Evolutionary conservation across 2,113 vertebrate species (phyloP).

Genomic region (Thalassoma bifasciatum): DNA sequence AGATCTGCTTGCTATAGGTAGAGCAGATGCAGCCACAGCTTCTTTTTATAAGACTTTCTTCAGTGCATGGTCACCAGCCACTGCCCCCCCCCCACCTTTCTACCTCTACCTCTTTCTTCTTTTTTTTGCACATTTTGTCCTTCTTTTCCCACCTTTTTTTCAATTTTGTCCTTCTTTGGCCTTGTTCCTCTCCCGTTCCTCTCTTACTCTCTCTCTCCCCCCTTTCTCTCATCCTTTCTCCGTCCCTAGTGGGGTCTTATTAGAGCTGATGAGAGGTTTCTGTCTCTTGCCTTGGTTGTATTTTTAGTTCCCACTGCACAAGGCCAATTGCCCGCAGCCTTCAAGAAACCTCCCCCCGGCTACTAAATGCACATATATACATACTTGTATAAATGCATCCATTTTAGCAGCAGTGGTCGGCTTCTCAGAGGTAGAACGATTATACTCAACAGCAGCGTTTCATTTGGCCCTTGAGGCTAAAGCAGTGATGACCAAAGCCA

Average conservation of each 20-base stretch:
- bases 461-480: constrained; percentile 37
- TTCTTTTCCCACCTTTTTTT: constrained; percentile 55
- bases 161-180: constrained; percentile 66
- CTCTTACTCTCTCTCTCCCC: neutral
- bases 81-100: constrained; percentile 9
- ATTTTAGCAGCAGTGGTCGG: constrained; percentile 7
- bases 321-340: constrained; percentile 59
- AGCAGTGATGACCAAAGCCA: constrained; percentile 8
- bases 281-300: constrained; percentile 74
- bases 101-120: constrained; percentile 18
- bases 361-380: constrained; percentile 50
- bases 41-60: constrained; percentile 61
- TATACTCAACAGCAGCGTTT: constrained; percentile 17
- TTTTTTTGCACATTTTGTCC: constrained; percentile 65
- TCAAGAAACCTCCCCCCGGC: constrained; percentile 60
- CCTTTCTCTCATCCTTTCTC: constrained; percentile 19
- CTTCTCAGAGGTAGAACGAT: constrained; percentile 33
- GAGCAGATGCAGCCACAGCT: constrained; percentile 67
- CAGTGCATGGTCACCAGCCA: constrained; percentile 35
- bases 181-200: constrained; percentile 46
- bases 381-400: constrained; percentile 30
- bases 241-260: constrained; percentile 73
- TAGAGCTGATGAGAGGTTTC: constrained; percentile 77
- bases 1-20: constrained; percentile 79
- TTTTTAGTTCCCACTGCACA: constrained; percentile 75